Base-by-base conservation (phyloP, 2,888 invertebrate species). In the Augochlorella aurata region DNA sequence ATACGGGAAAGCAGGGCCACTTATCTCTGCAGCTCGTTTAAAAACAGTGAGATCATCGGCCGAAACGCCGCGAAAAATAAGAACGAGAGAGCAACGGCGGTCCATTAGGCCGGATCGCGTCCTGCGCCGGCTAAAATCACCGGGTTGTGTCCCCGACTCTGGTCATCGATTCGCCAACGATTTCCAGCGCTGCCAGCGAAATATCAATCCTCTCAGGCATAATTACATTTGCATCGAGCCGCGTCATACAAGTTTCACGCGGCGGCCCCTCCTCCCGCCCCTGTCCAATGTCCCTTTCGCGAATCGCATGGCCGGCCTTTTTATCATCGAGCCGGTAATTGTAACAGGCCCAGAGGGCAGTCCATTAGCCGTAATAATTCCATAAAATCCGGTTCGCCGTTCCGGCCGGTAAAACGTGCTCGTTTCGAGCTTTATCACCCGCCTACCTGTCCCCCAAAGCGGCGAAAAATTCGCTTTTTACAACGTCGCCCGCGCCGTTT, bases 331-430 rank as follows among this genome's bases (percentile, higher is more conserved):
- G 69, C 77, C 45, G 50, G 82, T 86, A 86, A 88, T 86, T 87
- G 87, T 84, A 86, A 88, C 88, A 77, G 84, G 86, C 71, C 82
- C 82, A 84, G 78, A 74, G 86, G 87, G 69, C 71, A 85, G 83
- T 86, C 86, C 86, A 86, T 86, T 86, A 86, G 85, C 85, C 87
- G 83, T 86, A 87, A 86, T 86, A 86, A 86, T 86, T 86, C 87
- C 87, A 87, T 86, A 86, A 86, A 86, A 86, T 87, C 87, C 80
- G 75, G 58, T 49, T 66, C 72, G 54, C 63, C 76, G 72, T 77
- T 68, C 78, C 18, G 81, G 47, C n/a, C 75, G 79, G 75, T 74
- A 77, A 87, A 84, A 68, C 72, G 75, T 52, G 76, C 71, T 81
- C 87, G 87, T 86, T 85, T 77, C 66, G 77, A 78, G 85, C 83